These are phyloP conservation scores for Burhinus oedicnemus DNA, from an alignment of 2,113 vertebrate genomes.

Conservation along the genomic window DNA sequence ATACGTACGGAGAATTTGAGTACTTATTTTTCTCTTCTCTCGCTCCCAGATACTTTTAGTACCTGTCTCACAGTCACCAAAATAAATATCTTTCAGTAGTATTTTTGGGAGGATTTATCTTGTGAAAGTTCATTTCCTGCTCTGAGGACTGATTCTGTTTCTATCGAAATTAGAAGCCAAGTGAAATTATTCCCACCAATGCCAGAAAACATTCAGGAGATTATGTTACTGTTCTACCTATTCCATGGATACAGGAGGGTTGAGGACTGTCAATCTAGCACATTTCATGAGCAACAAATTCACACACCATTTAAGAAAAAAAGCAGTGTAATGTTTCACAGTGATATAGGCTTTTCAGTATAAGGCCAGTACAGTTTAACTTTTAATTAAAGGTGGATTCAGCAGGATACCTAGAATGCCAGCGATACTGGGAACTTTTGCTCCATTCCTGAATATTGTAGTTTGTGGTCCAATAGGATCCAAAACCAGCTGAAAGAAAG, in stretches of 20 bases:
- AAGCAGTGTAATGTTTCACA: not conserved
- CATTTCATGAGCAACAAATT: slow-evolving; percentile 13
- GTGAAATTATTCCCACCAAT: slow-evolving; percentile 18
- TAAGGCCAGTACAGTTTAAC: not conserved
- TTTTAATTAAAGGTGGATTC: slow-evolving; percentile 6
- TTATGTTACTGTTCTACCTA: not conserved
- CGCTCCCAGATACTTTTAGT: not conserved
- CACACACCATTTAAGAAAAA: not conserved
- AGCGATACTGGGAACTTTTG: not conserved
- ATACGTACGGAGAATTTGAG: not conserved
- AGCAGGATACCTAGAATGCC: not conserved
- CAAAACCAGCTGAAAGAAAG: not conserved
- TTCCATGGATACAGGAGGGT: slow-evolving; percentile 16
- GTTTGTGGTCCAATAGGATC: not conserved
- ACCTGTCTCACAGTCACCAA: not conserved
- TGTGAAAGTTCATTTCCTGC: not conserved
- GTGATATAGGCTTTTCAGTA: not conserved
- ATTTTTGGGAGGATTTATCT: not conserved
- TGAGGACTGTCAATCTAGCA: slow-evolving; percentile 33
- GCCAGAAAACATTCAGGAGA: slow-evolving; percentile 22
- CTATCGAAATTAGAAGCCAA: slow-evolving; percentile 35
- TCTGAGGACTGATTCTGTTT: not conserved
- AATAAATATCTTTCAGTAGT: not conserved
- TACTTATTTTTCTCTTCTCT: not conserved
- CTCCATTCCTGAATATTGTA: not conserved